A percentile compares a stretch with the other conserved stretches of the same genome.
phyloP scores from a whole-genome alignment of 2,113 vertebrate genomes.

The Phocoena sinus region DNA sequence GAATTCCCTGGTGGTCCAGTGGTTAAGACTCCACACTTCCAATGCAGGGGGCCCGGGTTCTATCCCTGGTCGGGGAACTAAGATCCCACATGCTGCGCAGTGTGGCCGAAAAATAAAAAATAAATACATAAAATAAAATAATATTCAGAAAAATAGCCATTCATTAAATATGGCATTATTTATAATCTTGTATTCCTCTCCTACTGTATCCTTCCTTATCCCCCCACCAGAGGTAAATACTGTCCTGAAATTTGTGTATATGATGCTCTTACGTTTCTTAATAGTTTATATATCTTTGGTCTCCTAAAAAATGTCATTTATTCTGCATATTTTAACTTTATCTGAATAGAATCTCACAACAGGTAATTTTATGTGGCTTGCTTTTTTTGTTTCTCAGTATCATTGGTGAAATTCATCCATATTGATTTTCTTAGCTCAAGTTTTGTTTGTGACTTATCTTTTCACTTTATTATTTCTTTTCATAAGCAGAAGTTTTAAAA shows the following conservation, averaged over 20 bases:
- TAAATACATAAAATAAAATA: too few species aligned
- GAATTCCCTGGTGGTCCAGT: too few species aligned
- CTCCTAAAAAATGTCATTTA: background rate
- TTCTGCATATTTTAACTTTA: background rate
- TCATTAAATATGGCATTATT: background rate
- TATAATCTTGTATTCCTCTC: background rate
- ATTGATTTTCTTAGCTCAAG: background rate
- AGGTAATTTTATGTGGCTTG: background rate
- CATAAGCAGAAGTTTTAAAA: background rate
- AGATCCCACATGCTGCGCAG: too few species aligned
- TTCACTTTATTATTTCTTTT: slow-evolving; percentile 13
- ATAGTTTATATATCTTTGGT: background rate
- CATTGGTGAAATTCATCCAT: slow-evolving; percentile 20
- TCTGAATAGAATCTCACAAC: background rate
- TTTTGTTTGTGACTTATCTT: background rate
- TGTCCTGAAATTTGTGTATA: background rate
- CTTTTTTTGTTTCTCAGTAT: slow-evolving; percentile 19
- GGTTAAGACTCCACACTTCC: too few species aligned
- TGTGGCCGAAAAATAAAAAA: too few species aligned
- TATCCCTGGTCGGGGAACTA: too few species aligned
- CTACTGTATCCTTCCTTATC: background rate
- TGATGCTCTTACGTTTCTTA: background rate
- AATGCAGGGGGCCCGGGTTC: too few species aligned
- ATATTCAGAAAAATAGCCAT: background rate
- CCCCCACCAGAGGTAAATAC: background rate